Evolutionary conservation across 2,113 vertebrate species (phyloP).

Genomic region (Choloepus hoffmanni): DNA sequence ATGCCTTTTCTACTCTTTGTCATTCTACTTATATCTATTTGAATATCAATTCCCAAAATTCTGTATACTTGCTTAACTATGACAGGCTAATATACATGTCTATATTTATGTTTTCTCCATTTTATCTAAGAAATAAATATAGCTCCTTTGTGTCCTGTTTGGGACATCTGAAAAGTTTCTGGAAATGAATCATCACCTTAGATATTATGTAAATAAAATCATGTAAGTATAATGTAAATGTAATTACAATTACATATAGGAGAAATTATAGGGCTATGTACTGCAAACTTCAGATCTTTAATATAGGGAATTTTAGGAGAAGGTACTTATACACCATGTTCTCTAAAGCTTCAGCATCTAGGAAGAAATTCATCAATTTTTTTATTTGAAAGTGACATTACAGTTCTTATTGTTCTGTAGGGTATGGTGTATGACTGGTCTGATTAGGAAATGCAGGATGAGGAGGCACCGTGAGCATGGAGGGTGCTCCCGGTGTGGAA

Average conservation of each 20-base stretch:
- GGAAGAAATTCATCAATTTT: conserved; percentile 52
- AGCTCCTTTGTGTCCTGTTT: neutral
- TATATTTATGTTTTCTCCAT: neutral
- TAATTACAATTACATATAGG: conserved; percentile 1
- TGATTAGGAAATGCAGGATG: neutral
- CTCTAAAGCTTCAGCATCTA: neutral
- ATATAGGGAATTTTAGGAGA: conserved; percentile 8
- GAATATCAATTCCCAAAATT: neutral
- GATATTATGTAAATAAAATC: conserved; percentile 56
- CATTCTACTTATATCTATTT: neutral
- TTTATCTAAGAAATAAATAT: neutral
- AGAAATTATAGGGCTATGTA: conserved; percentile 3
- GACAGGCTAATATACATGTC: neutral
- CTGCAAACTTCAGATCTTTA: neutral
- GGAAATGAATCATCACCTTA: conserved; percentile 45
- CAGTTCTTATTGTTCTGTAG: neutral
- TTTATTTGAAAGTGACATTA: neutral
- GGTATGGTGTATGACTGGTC: neutral
- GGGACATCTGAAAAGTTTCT: neutral
- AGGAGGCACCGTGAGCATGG: neutral
- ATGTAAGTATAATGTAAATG: conserved; percentile 57
- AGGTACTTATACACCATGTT: conserved; percentile 48
- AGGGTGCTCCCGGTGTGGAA: neutral
- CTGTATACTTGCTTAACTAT: neutral
- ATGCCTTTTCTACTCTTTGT: neutral